A percentile compares a stretch with the other conserved stretches of the same genome.
Conservation (phyloP, 2,888 invertebrate genomes). For the Rotaria socialis region DNA sequence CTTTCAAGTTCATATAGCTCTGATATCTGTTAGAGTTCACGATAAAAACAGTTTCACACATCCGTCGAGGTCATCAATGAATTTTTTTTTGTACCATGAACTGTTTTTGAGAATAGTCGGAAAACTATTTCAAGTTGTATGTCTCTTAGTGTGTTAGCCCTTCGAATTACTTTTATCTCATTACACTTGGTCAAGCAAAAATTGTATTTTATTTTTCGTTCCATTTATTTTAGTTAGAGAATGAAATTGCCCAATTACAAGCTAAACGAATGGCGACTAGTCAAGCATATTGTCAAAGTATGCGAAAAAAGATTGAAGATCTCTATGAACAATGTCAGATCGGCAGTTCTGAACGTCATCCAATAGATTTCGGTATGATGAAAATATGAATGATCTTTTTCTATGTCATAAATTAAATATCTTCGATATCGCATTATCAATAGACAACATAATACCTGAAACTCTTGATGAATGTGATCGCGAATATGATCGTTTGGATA, state of each 20-base stretch:
- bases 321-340: not conserved
- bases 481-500: not conserved
- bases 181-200: too few species aligned
- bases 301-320: not conserved
- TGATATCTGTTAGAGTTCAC: too few species aligned
- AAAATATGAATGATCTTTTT: not conserved
- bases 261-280: not conserved
- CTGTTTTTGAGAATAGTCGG: too few species aligned
- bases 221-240: not conserved
- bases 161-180: too few species aligned
- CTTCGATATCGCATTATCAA: not conserved
- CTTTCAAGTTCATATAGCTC: too few species aligned
- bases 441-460: not conserved
- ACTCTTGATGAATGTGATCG: constrained; percentile 11
- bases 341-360: not conserved
- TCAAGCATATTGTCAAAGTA: not conserved
- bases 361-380: not conserved
- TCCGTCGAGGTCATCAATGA: too few species aligned
- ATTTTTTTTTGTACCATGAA: too few species aligned
- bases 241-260: not conserved
- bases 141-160: too few species aligned
- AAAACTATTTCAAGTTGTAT: too few species aligned
- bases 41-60: too few species aligned
- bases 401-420: not conserved
- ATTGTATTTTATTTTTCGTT: too few species aligned